Percentiles rank a stretch among this genome's conserved stretches.
phyloP scores from a whole-genome alignment of 2,888 invertebrate genomes.

The Aphidoletes aphidimyza region DNA sequence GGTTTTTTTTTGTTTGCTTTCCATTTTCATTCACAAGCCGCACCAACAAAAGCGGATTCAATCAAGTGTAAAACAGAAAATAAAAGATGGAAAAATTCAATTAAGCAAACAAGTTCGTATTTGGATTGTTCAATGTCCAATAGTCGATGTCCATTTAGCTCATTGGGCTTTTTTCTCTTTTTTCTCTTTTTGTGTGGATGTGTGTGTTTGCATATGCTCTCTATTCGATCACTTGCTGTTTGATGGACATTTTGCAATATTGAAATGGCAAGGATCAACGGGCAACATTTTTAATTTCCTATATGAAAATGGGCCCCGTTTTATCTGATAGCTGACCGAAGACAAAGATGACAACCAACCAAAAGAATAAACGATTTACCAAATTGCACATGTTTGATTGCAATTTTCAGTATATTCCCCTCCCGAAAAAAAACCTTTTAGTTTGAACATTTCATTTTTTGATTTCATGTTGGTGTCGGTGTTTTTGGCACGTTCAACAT shows the following conservation, averaged over 20 bases:
- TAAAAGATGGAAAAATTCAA: conserved; percentile 32
- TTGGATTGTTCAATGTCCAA: not conserved
- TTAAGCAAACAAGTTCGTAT: conserved; percentile 51
- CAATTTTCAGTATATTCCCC: too few relatives aligned
- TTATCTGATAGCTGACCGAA: too few relatives aligned
- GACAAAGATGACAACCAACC: not conserved
- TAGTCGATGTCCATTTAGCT: not conserved
- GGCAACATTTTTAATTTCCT: not conserved
- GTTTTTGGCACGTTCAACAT: not conserved
- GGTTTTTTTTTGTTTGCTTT: not conserved
- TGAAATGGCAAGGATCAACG: not conserved
- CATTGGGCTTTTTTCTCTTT: not conserved
- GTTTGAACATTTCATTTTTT: too few relatives aligned
- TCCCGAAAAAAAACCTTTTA: too few relatives aligned
- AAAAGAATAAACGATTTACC: not conserved
- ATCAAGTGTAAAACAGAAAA: conserved; percentile 43
- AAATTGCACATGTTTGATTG: not conserved
- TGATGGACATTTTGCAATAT: not conserved
- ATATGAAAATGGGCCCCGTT: not conserved
- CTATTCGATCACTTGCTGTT: not conserved
- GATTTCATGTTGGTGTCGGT: not conserved
- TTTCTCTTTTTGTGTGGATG: not conserved
- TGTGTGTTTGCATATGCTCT: not conserved
- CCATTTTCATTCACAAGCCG: not conserved
- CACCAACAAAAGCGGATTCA: conserved; percentile 19